Base-by-base conservation (phyloP, 2,113 vertebrate genomes). In the Gnathonemus longibarbis region DNA sequence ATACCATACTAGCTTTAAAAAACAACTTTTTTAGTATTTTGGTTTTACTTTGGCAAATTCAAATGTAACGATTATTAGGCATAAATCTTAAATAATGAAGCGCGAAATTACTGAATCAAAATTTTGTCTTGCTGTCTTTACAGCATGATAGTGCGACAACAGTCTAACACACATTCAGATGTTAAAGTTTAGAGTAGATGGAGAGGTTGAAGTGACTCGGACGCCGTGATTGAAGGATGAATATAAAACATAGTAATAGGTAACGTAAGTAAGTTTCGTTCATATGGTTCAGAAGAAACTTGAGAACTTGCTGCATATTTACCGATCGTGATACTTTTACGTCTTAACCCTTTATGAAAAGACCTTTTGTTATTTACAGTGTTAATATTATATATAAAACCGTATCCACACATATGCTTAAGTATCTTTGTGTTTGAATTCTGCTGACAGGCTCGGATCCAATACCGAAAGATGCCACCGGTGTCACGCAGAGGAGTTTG, bases 381-480 rank as follows among this genome's bases (percentile, higher is more conserved):
- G 27, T 87, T 53, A n/a, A 46, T 31, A 85, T 87, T 5, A 11
- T 87, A 56, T 56, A 56, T 56, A 56, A 31, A 56, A 19, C 86
- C 48, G 86, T 53, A 17, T 62, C 15, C 31, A 19, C 17, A 53
- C 21, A 66, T 66, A 45, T 19, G 2, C 31, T 46, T 42, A 42
- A 42, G 39, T 58, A 66, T 56, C 11, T 58, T 8, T 46, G 45
- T 31, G 39, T 84, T 46, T 35, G 15, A 35, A 45, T 91, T 53
- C 53, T 31, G 48, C 88, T n/a, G 56, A 39, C 24, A 91, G 90
- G 58, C 62, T 39, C 46, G 1, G n/a, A 8, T 88, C 24, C 50
- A 77, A 83, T 45, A 62, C 90, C 91, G 27, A 66, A 80, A 58
- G 90, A 94, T 94, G 93, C 88, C 89, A 88, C 86, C 70, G 42